Evolutionary conservation across 2,888 invertebrate genomes (phyloP).

Genomic region (Temnothorax rugatulus): DNA sequence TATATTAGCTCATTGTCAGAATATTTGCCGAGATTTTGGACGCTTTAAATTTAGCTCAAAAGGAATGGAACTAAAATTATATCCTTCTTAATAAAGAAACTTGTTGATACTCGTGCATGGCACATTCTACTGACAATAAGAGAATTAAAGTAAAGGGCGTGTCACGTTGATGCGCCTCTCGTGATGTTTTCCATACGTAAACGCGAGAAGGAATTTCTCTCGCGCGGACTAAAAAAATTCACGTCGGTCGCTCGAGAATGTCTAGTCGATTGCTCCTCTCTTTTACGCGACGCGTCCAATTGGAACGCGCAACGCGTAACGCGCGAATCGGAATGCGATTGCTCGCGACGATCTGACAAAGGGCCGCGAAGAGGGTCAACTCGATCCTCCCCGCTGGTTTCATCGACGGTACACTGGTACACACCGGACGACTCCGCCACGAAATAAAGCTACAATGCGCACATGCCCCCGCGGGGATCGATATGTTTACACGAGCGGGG

Average conservation of each 20-base stretch:
- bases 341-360: constrained; percentile 19
- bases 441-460: constrained; percentile 53
- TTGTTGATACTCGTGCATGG: background rate
- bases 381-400: constrained; percentile 7
- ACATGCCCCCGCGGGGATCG: constrained; percentile 35
- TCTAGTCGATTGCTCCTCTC: background rate
- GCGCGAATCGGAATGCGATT: constrained; percentile 30
- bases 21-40: background rate
- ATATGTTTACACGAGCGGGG: constrained; percentile 54
- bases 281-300: background rate
- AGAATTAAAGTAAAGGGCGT: background rate
- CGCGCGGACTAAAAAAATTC: background rate
- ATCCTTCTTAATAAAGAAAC: background rate
- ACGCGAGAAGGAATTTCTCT: background rate
- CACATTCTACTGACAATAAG: background rate
- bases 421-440: background rate
- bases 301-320: constrained; percentile 1
- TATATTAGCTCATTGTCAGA: background rate
- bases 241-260: background rate
- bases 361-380: constrained; percentile 13
- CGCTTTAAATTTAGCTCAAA: background rate
- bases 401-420: background rate
- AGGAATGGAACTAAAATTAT: background rate
- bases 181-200: background rate
- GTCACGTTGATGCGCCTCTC: background rate